Evolutionary conservation across 2,888 invertebrate genomes (phyloP).

Genomic region (Hirtodrosophila duncani): DNA sequence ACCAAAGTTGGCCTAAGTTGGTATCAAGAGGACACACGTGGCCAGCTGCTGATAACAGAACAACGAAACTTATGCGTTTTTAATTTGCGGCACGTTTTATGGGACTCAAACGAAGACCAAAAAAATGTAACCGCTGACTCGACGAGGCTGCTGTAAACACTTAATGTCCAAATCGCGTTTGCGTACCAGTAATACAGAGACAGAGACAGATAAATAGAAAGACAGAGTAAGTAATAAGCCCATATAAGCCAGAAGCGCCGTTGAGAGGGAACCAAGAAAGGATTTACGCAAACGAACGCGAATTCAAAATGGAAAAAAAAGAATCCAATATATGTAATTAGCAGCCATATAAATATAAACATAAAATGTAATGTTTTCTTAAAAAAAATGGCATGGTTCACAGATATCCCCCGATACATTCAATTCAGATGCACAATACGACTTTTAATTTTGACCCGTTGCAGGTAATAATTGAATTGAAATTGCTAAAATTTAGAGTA

Average conservation of each 20-base stretch:
- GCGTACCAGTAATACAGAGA: conserved; percentile 11
- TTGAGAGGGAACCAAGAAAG: no score
- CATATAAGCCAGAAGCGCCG: no score
- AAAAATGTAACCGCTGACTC: conserved; percentile 45
- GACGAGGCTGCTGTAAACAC: conserved; percentile 28
- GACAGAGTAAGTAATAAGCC: no score
- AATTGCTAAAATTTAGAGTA: no score
- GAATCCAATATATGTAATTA: background rate
- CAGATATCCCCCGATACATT: no score
- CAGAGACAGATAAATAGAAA: no score
- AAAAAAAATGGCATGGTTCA: background rate
- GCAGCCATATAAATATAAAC: background rate
- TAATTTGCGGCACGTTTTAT: conserved; percentile 54
- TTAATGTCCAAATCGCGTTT: conserved; percentile 38
- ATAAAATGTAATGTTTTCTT: background rate
- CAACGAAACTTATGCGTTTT: conserved; percentile 51
- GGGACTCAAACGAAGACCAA: conserved; percentile 18
- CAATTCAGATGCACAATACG: no score
- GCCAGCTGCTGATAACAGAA: conserved; percentile 30
- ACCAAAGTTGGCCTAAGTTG: background rate
- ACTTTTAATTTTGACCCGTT: no score
- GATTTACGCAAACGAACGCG: no score
- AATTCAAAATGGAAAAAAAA: no score
- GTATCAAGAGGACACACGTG: conserved; percentile 45
- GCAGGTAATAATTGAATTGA: no score